A percentile compares a stretch with the other conserved stretches of the same genome.
Evolutionary conservation across 2,888 invertebrate genomes (phyloP).

Genomic region (Metacarcinus magister): DNA sequence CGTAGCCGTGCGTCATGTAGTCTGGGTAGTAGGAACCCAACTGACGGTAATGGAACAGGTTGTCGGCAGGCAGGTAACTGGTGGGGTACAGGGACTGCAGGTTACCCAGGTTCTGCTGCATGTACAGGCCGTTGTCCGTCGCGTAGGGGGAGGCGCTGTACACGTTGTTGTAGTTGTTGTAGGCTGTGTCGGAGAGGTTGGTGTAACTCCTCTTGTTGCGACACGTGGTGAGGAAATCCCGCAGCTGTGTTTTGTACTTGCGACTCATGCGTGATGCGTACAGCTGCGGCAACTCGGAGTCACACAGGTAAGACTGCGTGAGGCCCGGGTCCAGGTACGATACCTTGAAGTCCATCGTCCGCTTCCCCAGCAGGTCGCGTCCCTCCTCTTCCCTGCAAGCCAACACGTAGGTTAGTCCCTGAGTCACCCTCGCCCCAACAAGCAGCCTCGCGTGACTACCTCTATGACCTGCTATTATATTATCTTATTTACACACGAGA

Average conservation of each 20-base stretch:
- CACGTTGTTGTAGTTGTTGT: conserved; percentile 82
- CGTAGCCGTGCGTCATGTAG: conserved; percentile 85
- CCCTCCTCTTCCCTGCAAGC: conserved; percentile 97
- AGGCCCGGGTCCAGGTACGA: conserved; percentile 97
- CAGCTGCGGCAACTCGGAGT: conserved; percentile 87
- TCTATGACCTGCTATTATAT: not conserved
- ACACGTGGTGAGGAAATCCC: conserved; percentile 96
- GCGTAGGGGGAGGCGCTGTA: conserved; percentile 83
- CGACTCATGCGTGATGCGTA: conserved; percentile 88
- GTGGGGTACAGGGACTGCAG: conserved; percentile 81
- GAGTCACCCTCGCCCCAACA: not conserved
- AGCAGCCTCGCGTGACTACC: not conserved
- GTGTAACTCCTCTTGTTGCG: conserved; percentile 90
- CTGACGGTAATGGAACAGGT: conserved; percentile 96
- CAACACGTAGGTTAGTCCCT: not conserved
- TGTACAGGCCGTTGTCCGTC: conserved; percentile 86
- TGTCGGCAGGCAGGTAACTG: conserved; percentile 88
- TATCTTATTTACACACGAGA: not conserved
- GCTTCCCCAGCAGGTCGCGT: conserved; percentile 96
- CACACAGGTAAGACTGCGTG: conserved; percentile 95
- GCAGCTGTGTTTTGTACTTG: conserved; percentile 95
- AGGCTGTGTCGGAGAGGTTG: conserved; percentile 82
- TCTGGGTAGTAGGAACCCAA: conserved; percentile 92
- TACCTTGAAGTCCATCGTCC: conserved; percentile 99
- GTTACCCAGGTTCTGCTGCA: conserved; percentile 88